These are phyloP conservation scores for Coreius guichenoti DNA, from an alignment of 2,797 vertebrate genomes.

Conservation along the genomic window DNA sequence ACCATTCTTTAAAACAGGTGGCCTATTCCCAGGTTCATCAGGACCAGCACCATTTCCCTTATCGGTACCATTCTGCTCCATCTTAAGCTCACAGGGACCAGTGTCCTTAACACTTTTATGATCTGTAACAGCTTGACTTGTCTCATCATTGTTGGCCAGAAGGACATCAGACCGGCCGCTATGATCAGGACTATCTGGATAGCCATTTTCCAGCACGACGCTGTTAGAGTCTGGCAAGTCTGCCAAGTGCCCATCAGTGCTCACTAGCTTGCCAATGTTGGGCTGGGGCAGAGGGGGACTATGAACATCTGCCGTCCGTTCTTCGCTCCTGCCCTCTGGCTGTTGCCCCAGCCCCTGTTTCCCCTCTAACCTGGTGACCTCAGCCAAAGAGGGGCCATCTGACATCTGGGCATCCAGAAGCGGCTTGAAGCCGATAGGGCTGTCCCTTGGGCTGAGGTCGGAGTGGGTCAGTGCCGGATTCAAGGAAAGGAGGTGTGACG, in stretches of 20 bases:
- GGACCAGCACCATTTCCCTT: conserved; percentile 43
- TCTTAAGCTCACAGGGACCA: conserved; percentile 42
- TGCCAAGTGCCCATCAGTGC: conserved; percentile 80
- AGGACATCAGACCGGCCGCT: conserved; percentile 54
- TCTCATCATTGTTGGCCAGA: conserved; percentile 21
- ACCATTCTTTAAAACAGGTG: conserved; percentile 48
- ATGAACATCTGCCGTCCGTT: conserved; percentile 80
- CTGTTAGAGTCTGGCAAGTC: conserved; percentile 71
- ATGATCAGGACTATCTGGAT: conserved; percentile 60
- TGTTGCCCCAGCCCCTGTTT: conserved; percentile 79
- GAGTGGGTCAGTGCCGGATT: conserved; percentile 81
- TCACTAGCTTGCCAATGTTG: conserved; percentile 83
- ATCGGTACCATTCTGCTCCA: conserved; percentile 42
- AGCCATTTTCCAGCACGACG: conserved; percentile 70
- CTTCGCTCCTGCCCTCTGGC: conserved; percentile 80
- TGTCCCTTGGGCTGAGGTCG: conserved; percentile 82
- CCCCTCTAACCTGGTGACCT: conserved; percentile 73
- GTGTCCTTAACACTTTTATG: conserved; percentile 45
- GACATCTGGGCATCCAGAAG: conserved; percentile 76
- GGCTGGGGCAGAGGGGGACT: conserved; percentile 80
- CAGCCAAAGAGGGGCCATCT: conserved; percentile 70
- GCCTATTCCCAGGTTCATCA: conserved; percentile 56
- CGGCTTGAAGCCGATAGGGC: conserved; percentile 85
- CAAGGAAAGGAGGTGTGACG: conserved; percentile 83
- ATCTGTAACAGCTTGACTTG: conserved; percentile 44